phyloP scores from a whole-genome alignment of 53 echinoderm and acorn worm genomes.

The Pentamera pediparva region DNA sequence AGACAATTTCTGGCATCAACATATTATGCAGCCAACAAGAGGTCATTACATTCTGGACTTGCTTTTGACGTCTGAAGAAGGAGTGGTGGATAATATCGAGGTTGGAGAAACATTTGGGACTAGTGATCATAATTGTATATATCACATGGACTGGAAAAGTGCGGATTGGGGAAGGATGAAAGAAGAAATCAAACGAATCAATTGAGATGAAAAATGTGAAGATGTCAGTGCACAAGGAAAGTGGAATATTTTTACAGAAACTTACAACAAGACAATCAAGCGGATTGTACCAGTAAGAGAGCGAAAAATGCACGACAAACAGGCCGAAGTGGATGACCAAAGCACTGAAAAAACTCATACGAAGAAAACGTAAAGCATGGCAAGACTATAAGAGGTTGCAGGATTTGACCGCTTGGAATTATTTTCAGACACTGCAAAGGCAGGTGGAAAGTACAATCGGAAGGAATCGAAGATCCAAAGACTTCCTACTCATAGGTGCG shows the following conservation, averaged over 20 bases:
- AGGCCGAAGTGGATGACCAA: neutral
- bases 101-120: no score
- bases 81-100: neutral
- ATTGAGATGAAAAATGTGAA: neutral
- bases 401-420: no score
- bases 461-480: no score
- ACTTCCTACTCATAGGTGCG: no score
- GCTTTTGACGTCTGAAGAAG: no score
- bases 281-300: neutral
- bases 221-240: neutral
- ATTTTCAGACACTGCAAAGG: no score
- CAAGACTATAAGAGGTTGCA: neutral
- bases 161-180: neutral
- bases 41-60: neutral
- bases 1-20: constrained; percentile 16
- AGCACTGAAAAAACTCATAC: no score
- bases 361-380: no score
- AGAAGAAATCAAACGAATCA: no score
- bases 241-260: neutral
- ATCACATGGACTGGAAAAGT: neutral
- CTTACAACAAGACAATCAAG: neutral
- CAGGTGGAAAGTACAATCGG: no score
- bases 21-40: constrained; percentile 13
- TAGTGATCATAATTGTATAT: neutral
- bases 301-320: neutral